These are phyloP conservation scores for Metallyticus violacea DNA, from an alignment of 2,888 invertebrate species.

Conservation along the genomic window DNA sequence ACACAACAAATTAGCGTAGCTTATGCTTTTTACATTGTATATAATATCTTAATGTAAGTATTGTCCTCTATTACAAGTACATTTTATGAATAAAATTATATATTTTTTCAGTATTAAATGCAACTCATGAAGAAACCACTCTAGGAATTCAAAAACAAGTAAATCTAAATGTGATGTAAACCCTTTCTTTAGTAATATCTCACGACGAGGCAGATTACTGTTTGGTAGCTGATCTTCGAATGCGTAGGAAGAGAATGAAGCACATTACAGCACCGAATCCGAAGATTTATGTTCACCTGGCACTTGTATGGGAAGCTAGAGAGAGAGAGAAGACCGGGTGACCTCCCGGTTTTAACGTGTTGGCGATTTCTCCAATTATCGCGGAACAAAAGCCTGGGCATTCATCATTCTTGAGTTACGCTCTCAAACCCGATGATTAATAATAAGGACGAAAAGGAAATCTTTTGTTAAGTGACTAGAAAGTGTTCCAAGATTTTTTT, in stretches of 20 bases:
- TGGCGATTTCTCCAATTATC: neutral
- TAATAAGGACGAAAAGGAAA: neutral
- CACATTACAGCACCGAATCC: neutral
- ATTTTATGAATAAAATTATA: no score
- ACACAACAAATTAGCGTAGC: no score
- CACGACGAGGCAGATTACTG: neutral
- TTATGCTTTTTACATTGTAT: no score
- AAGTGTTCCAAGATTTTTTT: neutral
- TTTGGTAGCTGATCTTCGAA: neutral
- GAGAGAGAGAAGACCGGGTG: neutral
- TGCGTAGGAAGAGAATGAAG: neutral
- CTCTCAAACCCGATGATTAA: neutral
- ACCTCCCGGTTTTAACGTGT: neutral
- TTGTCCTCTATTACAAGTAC: no score
- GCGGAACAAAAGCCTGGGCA: neutral
- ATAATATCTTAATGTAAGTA: no score
- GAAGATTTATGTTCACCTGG: neutral
- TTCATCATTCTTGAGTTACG: neutral
- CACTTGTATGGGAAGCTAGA: neutral
- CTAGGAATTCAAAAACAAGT: no score
- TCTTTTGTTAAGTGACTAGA: neutral
- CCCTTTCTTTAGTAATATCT: neutral
- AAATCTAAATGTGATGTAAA: no score
- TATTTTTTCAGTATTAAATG: no score
- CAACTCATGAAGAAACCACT: no score